These are phyloP conservation scores for Etia nguti DNA, from an alignment of 2,113 vertebrate species.

Conservation along the genomic window DNA sequence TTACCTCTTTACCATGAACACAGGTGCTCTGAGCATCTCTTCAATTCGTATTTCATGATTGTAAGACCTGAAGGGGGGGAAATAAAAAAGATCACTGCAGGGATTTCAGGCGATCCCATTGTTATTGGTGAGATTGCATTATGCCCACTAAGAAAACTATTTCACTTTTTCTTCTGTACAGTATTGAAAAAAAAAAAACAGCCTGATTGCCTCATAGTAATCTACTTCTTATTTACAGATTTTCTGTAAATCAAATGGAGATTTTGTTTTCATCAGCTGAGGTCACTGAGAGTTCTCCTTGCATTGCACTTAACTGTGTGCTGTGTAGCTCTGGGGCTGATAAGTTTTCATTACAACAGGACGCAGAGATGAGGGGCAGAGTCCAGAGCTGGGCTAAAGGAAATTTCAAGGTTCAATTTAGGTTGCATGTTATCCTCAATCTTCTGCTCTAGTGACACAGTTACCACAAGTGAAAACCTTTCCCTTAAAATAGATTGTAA, in stretches of 20 bases:
- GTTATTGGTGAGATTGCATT: constrained; percentile 22
- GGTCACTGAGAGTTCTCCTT: neutral
- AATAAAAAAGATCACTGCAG: neutral
- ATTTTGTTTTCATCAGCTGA: constrained; percentile 52
- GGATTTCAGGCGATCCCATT: neutral
- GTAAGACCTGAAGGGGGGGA: neutral
- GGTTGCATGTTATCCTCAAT: neutral
- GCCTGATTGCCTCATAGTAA: constrained; percentile 4
- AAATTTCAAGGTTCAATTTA: neutral
- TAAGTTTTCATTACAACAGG: constrained; percentile 22
- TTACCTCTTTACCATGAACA: neutral
- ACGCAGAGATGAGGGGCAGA: neutral
- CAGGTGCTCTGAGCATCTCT: neutral
- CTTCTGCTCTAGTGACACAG: neutral
- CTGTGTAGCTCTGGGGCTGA: constrained; percentile 11
- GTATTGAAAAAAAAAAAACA: neutral
- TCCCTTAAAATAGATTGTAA: neutral
- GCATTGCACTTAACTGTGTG: neutral
- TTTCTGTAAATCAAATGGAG: constrained; percentile 55
- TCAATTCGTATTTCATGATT: neutral
- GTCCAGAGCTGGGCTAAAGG: neutral
- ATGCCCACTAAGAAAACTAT: neutral
- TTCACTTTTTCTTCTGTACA: neutral
- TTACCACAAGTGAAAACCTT: neutral
- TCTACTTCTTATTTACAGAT: constrained; percentile 32